A percentile compares a stretch with the other conserved stretches of the same genome.
Evolutionary conservation across 2,888 invertebrate genomes (phyloP).

Genomic region (Petrophora chlorosata): DNA sequence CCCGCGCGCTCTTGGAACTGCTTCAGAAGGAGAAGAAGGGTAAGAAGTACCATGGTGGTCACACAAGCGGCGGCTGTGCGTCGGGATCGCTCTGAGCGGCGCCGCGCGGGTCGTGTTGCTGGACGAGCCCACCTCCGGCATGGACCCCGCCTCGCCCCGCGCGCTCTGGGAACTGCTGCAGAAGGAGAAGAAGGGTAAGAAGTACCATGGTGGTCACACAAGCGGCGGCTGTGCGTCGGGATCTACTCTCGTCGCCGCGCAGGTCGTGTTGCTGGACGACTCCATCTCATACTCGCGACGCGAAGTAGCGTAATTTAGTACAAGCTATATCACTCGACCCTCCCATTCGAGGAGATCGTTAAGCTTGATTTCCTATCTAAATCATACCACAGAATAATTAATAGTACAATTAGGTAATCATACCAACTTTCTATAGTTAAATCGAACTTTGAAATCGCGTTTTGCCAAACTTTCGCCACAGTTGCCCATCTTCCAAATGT

Average conservation of each 20-base stretch:
- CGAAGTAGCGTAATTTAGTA: no score
- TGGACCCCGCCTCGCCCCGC: constrained; percentile 93
- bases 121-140: constrained; percentile 92
- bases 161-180: constrained; percentile 93
- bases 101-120: constrained; percentile 88
- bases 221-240: constrained; percentile 89
- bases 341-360: no score
- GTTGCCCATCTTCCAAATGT: no score
- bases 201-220: constrained; percentile 83
- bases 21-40: constrained; percentile 87
- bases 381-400: no score
- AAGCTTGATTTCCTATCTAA: no score
- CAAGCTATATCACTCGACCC: no score
- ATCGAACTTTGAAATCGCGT: no score
- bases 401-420: no score
- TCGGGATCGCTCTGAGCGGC: constrained; percentile 90
- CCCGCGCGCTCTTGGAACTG: constrained; percentile 93
- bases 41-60: constrained; percentile 37
- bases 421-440: no score
- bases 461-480: no score
- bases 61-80: constrained; percentile 90
- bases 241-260: constrained; percentile 90
- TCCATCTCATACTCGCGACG: no score
- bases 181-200: constrained; percentile 84
- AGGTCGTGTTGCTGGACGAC: constrained; percentile 89